Percentiles rank a stretch among this genome's conserved stretches.
phyloP scores from a whole-genome alignment of 2,797 vertebrate genomes.

The Characodon lateralis region DNA sequence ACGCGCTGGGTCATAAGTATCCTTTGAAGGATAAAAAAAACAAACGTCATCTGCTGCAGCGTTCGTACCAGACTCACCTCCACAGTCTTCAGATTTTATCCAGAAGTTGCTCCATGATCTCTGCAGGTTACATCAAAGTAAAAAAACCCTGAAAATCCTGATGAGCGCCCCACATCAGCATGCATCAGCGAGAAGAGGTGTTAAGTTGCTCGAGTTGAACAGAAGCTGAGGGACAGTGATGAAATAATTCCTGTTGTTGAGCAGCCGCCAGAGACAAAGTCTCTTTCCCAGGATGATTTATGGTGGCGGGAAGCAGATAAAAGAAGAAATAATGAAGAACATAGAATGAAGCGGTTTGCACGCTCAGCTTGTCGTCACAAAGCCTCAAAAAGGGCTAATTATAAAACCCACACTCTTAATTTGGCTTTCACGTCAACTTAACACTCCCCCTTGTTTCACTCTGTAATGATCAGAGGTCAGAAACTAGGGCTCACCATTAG shows the following conservation, averaged over 20 bases:
- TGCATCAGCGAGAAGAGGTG: slow-evolving; percentile 57
- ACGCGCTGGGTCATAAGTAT: slow-evolving; percentile 31
- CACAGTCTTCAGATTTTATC: not conserved
- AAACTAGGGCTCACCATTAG: slow-evolving; percentile 60
- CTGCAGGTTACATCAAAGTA: slow-evolving; percentile 11
- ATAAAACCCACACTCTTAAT: slow-evolving; percentile 9
- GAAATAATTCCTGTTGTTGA: slow-evolving; percentile 73
- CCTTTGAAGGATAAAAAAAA: not conserved
- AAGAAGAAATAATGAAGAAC: slow-evolving; percentile 36
- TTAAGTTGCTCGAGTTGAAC: slow-evolving; percentile 48
- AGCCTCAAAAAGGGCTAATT: slow-evolving; percentile 32
- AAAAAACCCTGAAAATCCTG: slow-evolving; percentile 10
- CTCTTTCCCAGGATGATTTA: slow-evolving; percentile 76
- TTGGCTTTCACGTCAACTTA: slow-evolving; percentile 32
- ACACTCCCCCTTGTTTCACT: slow-evolving; percentile 36
- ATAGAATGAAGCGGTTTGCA: slow-evolving; percentile 24
- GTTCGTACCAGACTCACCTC: slow-evolving; percentile 7
- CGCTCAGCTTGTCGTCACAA: slow-evolving; percentile 33
- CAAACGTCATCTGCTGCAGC: slow-evolving; percentile 2
- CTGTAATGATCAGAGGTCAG: slow-evolving; percentile 49
- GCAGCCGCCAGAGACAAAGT: slow-evolving; percentile 64
- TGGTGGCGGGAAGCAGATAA: slow-evolving; percentile 49
- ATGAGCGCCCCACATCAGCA: slow-evolving; percentile 52
- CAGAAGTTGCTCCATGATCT: slow-evolving; percentile 25
- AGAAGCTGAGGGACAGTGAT: slow-evolving; percentile 55